Evolutionary conservation across 2,113 vertebrate species (phyloP), one percentile per base, ranked within the genome.

Genomic region (Taurulus bubalis): DNA sequence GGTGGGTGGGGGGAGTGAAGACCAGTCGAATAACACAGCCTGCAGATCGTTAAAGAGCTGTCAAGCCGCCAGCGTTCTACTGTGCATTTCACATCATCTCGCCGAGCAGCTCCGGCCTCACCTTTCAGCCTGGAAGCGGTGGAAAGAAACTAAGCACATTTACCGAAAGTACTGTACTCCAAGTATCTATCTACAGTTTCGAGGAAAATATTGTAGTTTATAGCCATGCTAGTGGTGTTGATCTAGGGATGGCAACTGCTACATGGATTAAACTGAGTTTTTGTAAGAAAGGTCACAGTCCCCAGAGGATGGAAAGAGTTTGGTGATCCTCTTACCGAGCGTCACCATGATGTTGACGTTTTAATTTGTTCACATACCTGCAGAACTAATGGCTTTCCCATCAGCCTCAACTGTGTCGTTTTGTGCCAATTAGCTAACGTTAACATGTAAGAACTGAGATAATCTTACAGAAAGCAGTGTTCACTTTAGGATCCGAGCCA

Each of bases 1-100:
- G 88, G 42, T 71, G 85, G 71, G 79, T 75, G 87, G 79, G 36
- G 56, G 64, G 60, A 60, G 73, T 30, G 72, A 83, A 60, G 88
- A 90, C 83, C 82, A 92, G 87, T 87, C 42, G 76, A 93, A 91
- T 93, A 88, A 86, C 90, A 90, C 87, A 77, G 92, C 87, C 93
- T 95, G 94, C 92, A 94, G 89, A 89, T 95, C 82, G 86, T 95
- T 95, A 94, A 90, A 87, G 91, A 90, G 84, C 90, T 93, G 94
- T 91, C 90, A 91, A 47, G 90, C 89, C 89, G 94, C 91, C 92
- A 93, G 89, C 64, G 45, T 49, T 93, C 89, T 65, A 80, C 90
- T 90, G 92, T 91, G 91, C 89, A 66, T 91, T 93, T 94, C 87
- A 91, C 88, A 93, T 90, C 72, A 82, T 86, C 89, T 81, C 71